Base-by-base conservation (phyloP, 2,113 vertebrate genomes). In the Cyprinus carpio region DNA sequence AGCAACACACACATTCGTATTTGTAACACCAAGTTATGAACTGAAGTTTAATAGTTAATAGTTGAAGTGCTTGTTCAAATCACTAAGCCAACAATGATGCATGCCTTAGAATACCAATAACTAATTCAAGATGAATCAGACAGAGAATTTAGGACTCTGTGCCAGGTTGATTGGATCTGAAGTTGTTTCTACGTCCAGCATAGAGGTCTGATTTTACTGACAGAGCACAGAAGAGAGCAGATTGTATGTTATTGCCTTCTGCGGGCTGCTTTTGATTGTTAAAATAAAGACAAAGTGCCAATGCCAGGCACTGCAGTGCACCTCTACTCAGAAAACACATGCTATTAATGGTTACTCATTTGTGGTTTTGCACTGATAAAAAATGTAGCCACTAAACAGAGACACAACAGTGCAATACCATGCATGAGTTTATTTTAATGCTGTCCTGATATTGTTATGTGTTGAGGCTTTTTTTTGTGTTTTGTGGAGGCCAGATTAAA, bases 211-310 rank as follows among this genome's bases (percentile, higher is more conserved):
- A 91, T 86, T 92, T 90, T 89, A 90, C 86, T 72, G 15, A 84
- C 87, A 89, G 76, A 90, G 75, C 69, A 65, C 86, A 80, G 84
- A 75, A 37, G 80, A 0, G 4, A 81, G 74, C 75, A 86, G 78
- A 90, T 84, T 87, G 65, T 40, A 49, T 75, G 81, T 78, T 92
- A 92, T 94, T 91, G 90, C 89, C 78, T 92, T 92, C 83, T 90
- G 89, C 93, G 93, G 93, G 89, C 88, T 58, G 34, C 62, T 91
- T 91, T 89, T 88, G 65, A 81, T 89, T 81, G 79, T 72, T 43
- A 67, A 84, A 88, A 75, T 81, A 60, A 20, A 88, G 84, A 87
- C 71, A 80, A 89, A 67, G 34, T 46, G 84, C 75, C 15, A 18
- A 65, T 27, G 18, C 37, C n/a, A 75, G 46, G 40, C 31, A 13